Percentiles rank a stretch among this genome's conserved stretches.
These are phyloP conservation scores for Caenorhabditis sp. DNA, from an alignment of 2,888 invertebrate species.

Conservation along the genomic window DNA sequence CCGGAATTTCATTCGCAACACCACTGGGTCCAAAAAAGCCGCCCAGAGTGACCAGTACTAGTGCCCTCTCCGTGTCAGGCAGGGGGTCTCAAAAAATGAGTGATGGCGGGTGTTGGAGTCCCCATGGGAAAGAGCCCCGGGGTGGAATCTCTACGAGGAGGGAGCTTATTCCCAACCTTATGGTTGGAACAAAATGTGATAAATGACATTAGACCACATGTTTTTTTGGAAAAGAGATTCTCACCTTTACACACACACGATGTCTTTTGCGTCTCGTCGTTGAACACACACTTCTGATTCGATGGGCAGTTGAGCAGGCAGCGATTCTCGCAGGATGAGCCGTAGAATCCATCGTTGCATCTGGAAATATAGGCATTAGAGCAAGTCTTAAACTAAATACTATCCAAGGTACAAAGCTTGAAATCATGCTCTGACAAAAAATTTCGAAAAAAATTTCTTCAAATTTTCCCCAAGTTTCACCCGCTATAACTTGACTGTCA, in stretches of 20 bases:
- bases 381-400: not conserved
- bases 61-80: not conserved
- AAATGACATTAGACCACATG: constrained; percentile 16
- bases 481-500: no score
- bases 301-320: constrained; percentile 32
- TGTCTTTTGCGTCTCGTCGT: not conserved
- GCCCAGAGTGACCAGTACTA: constrained; percentile 17
- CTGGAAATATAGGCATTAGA: constrained; percentile 11
- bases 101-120: constrained; percentile 36
- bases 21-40: not conserved
- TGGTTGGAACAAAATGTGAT: constrained; percentile 21
- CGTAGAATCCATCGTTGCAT: constrained; percentile 54
- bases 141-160: not conserved
- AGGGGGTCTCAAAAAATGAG: constrained; percentile 52
- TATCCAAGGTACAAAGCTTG: no score
- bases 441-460: no score
- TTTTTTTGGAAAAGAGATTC: constrained; percentile 11
- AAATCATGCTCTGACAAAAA: no score
- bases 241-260: constrained; percentile 62
- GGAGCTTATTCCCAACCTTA: constrained; percentile 31
- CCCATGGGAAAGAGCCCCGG: constrained; percentile 45
- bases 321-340: constrained; percentile 40
- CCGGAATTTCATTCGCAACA: constrained; percentile 42
- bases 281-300: constrained; percentile 47
- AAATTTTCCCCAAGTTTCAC: no score